Percentiles rank a stretch among this genome's conserved stretches.
phyloP scores from a whole-genome alignment of 37 sponge, comb jelly and placozoan species.

The Spongia lamella region DNA sequence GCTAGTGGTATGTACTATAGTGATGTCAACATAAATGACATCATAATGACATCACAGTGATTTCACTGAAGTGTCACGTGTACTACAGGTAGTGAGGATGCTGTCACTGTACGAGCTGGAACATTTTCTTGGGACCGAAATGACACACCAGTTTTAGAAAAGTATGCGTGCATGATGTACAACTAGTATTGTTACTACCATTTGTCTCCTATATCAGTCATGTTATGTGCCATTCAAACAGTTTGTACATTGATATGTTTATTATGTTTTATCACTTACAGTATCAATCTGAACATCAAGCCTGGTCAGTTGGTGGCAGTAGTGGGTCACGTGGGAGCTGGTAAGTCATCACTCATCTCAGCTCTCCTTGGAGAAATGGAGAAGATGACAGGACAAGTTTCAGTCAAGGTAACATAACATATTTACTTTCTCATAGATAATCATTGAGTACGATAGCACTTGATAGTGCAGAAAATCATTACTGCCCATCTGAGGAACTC shows the following conservation, averaged over 20 bases:
- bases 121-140: slow-evolving; percentile 79
- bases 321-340: slow-evolving; percentile 97
- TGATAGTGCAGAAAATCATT: too few species aligned
- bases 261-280: slow-evolving; percentile 41
- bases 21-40: too few species aligned
- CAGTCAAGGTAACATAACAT: slow-evolving; percentile 40
- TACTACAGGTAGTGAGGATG: slow-evolving; percentile 37
- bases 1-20: slow-evolving; percentile 27
- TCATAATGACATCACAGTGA: too few species aligned
- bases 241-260: too few species aligned
- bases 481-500: too few species aligned
- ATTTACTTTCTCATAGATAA: too few species aligned
- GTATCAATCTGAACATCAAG: slow-evolving; percentile 80
- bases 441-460: too few species aligned
- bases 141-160: slow-evolving; percentile 41
- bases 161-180: slow-evolving; percentile 26
- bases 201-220: too few species aligned
- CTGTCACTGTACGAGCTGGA: slow-evolving; percentile 49
- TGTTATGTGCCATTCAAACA: too few species aligned
- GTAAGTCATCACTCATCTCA: slow-evolving; percentile 95
- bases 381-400: slow-evolving; percentile 74
- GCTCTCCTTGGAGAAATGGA: slow-evolving; percentile 98
- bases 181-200: too few species aligned
- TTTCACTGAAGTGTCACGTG: too few species aligned
- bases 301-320: slow-evolving; percentile 92